Conservation (phyloP, 1,140 invertebrate species). For the Gonatopus flavifemur region DNA sequence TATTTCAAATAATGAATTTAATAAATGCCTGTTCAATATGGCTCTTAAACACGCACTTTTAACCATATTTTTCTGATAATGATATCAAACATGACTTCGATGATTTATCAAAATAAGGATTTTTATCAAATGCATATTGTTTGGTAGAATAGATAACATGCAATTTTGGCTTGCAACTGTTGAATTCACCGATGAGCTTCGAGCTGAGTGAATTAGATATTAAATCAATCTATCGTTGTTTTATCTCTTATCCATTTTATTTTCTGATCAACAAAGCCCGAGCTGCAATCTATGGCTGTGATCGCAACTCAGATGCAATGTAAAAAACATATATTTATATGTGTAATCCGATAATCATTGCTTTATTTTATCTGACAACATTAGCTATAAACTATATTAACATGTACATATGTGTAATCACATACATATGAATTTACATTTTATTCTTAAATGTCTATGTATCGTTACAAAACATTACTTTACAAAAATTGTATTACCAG, state of each 20-base stretch:
- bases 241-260: not conserved
- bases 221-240: not conserved
- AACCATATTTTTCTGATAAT: not conserved
- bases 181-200: not conserved
- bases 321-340: slow-evolving; percentile 42
- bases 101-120: not conserved
- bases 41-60: slow-evolving; percentile 43
- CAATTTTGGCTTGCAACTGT: not conserved
- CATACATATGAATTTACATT: slow-evolving; percentile 6
- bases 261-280: slow-evolving; percentile 38
- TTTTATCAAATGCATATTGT: not conserved
- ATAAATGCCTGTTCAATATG: slow-evolving; percentile 42
- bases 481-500: too few relatives aligned
- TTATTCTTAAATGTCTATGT: slow-evolving; percentile 2
- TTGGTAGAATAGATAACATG: not conserved
- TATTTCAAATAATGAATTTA: too few relatives aligned
- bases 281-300: slow-evolving; percentile 48
- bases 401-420: slow-evolving; percentile 3
- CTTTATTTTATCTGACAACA: slow-evolving; percentile 4
- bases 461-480: too few relatives aligned
- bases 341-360: slow-evolving; percentile 10
- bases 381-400: slow-evolving; percentile 13
- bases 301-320: slow-evolving; percentile 49
- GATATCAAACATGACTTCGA: not conserved
- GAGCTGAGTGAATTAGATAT: not conserved